Percentiles rank a stretch among this genome's conserved stretches.
These are phyloP conservation scores for Liasis olivaceus DNA, from an alignment of 2,797 vertebrate species.

Conservation along the genomic window DNA sequence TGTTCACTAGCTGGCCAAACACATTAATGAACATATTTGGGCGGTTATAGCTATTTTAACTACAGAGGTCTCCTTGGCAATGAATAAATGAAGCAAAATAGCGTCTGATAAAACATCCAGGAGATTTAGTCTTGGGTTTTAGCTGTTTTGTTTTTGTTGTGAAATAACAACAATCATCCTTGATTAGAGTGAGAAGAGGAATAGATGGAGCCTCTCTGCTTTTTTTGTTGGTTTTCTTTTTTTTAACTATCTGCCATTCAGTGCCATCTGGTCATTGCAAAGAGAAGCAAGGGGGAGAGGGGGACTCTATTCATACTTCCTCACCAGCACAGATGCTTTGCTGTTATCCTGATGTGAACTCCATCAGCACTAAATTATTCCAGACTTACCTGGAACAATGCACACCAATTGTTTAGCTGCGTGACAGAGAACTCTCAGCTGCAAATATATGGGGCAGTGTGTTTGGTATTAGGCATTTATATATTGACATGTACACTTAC, in stretches of 20 bases:
- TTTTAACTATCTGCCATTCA: conserved; percentile 15
- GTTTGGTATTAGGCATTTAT: background rate
- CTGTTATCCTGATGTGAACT: conserved; percentile 39
- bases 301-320: conserved; percentile 28
- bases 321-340: conserved; percentile 13
- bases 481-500: background rate
- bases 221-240: background rate
- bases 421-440: conserved; percentile 7
- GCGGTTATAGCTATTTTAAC: background rate
- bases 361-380: conserved; percentile 61
- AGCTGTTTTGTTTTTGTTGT: background rate
- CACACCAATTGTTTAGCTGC: conserved; percentile 22
- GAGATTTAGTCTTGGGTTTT: conserved; percentile 29
- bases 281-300: background rate
- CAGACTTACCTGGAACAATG: conserved; percentile 52
- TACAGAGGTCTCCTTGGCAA: background rate
- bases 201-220: background rate
- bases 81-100: background rate
- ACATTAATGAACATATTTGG: background rate
- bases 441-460: background rate
- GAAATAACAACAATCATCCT: background rate
- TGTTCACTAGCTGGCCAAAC: background rate
- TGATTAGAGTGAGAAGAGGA: conserved; percentile 12
- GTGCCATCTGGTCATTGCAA: conserved; percentile 20
- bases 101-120: background rate